Conservation (phyloP, 2,113 vertebrate species). For the Xenopus laevis region DNA sequence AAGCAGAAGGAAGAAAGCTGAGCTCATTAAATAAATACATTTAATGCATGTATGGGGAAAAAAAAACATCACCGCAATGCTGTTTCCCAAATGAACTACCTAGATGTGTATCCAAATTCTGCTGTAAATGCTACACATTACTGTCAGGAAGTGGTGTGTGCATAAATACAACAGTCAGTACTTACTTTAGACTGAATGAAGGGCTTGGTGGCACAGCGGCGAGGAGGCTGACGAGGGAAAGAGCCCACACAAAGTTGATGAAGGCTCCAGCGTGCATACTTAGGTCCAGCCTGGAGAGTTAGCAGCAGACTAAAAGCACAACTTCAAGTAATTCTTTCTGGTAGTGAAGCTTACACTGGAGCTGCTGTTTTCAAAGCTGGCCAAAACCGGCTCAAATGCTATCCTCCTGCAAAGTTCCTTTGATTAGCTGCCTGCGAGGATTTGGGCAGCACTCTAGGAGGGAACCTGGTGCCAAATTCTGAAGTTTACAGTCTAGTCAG, state of each 20-base stretch:
- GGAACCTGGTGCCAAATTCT: constrained; percentile 77
- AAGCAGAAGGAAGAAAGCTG: no score
- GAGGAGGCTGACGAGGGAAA: constrained; percentile 67
- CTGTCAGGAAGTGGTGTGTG: neutral
- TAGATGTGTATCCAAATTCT: neutral
- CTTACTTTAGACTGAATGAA: constrained; percentile 79
- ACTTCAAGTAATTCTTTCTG: constrained; percentile 6
- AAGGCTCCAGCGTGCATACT: constrained; percentile 75
- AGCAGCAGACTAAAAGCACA: constrained; percentile 15
- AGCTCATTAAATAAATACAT: no score
- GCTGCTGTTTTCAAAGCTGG: constrained; percentile 59
- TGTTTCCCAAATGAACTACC: no score
- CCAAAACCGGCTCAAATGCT: constrained; percentile 67
- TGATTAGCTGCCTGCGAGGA: constrained; percentile 81
- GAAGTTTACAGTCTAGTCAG: constrained; percentile 77
- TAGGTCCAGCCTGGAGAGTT: constrained; percentile 55
- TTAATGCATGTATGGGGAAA: no score
- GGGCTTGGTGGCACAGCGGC: constrained; percentile 63
- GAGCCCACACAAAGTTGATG: constrained; percentile 67
- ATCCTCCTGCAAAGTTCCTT: constrained; percentile 68
- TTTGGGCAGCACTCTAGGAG: constrained; percentile 75
- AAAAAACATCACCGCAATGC: no score
- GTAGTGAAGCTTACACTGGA: constrained; percentile 13
- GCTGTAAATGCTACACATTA: neutral
- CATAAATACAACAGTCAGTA: constrained; percentile 1